A percentile compares a stretch with the other conserved stretches of the same genome.
These are phyloP conservation scores for Tenthredo notha DNA, from an alignment of 2,888 invertebrate species.

Conservation along the genomic window DNA sequence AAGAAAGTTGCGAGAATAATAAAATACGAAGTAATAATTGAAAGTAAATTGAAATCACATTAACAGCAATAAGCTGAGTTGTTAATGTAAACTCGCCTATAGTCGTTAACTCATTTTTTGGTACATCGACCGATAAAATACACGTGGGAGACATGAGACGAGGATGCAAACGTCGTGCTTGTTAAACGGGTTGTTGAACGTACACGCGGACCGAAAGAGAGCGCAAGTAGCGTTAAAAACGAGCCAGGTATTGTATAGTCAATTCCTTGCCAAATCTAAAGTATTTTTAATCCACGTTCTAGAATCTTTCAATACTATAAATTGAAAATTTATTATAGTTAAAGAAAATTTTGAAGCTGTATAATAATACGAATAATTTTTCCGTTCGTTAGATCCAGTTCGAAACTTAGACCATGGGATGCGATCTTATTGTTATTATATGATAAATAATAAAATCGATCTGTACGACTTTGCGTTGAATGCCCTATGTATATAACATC, in stretches of 20 bases:
- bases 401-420: no score
- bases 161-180: neutral
- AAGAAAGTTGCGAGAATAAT: neutral
- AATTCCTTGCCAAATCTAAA: neutral
- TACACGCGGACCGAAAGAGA: neutral
- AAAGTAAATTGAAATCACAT: neutral
- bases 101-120: neutral
- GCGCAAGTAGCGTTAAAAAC: slow-evolving; percentile 7
- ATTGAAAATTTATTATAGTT: neutral
- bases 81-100: neutral
- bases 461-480: neutral
- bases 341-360: neutral
- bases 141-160: neutral
- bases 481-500: neutral
- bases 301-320: neutral
- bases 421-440: neutral
- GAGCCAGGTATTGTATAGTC: neutral
- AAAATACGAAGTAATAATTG: neutral
- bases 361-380: neutral
- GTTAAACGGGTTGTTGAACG: neutral
- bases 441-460: neutral
- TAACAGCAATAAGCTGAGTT: neutral
- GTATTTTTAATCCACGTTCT: neutral
- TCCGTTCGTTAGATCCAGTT: neutral
- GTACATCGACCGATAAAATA: neutral